Evolutionary conservation across 2,888 invertebrate genomes (phyloP).

Genomic region (Pseudococcus jackbeardsleyi): DNA sequence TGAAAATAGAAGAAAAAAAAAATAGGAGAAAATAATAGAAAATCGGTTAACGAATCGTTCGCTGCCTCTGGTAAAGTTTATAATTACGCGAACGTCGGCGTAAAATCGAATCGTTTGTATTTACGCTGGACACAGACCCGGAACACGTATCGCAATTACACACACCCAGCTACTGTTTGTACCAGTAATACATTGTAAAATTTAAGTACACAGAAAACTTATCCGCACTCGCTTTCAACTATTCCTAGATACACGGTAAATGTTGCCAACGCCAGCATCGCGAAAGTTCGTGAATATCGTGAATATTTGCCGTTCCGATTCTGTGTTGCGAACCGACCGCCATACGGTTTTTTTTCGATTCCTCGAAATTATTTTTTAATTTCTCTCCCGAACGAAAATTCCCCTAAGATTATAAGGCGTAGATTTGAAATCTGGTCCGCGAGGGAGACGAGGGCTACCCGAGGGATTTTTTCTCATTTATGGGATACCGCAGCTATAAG

Average conservation of each 20-base stretch:
- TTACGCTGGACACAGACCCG: conserved; percentile 25
- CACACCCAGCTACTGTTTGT: conserved; percentile 36
- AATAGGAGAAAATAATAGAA: neutral
- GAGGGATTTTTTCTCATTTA: neutral
- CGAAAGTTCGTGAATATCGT: conserved; percentile 30
- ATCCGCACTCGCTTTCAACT: conserved; percentile 19
- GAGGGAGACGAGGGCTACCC: neutral
- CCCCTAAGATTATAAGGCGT: neutral
- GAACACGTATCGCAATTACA: conserved; percentile 37
- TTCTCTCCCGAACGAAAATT: neutral
- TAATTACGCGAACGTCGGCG: neutral
- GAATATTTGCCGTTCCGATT: neutral
- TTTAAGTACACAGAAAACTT: conserved; percentile 42
- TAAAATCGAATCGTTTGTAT: conserved; percentile 3
- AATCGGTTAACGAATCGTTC: neutral
- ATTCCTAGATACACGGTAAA: conserved; percentile 42
- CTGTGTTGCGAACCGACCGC: neutral
- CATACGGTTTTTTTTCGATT: neutral
- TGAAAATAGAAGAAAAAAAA: too few relatives aligned
- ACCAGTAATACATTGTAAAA: conserved; percentile 44
- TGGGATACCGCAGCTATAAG: neutral
- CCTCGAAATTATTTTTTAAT: neutral
- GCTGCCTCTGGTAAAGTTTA: neutral
- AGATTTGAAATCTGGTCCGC: neutral
- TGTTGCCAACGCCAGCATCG: conserved; percentile 48